Evolutionary conservation across 92 coral and sea anemone species (phyloP), one percentile per base, ranked within the genome.

Genomic region (Paragorgia papillata): DNA sequence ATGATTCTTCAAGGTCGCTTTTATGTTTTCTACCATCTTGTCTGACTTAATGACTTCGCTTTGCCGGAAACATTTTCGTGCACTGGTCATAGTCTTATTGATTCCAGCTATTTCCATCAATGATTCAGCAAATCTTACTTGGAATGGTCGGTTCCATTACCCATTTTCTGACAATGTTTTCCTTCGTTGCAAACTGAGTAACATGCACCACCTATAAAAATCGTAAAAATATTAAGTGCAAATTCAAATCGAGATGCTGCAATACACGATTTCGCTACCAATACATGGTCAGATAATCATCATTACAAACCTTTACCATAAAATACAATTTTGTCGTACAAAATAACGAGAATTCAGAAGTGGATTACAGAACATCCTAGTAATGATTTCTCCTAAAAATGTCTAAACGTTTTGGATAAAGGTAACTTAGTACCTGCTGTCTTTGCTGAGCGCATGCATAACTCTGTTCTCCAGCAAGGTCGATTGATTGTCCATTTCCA

Each of bases 391-490:
- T n/a, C n/a, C n/a, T n/a, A n/a, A n/a, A n/a, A n/a, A n/a, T n/a
- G n/a, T n/a, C n/a, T n/a, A n/a, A n/a, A n/a, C n/a, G n/a, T n/a
- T n/a, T n/a, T n/a, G n/a, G n/a, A n/a, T n/a, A n/a, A n/a, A n/a
- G n/a, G n/a, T n/a, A n/a, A n/a, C n/a, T n/a, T n/a, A n/a, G 58
- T 69, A 69, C 75, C 75, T 27, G 75, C 60, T 12, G 75, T 40
- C 26, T 69, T 69, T 48, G 75, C 57, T 2, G 29, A 7, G 1
- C 41, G 1, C 75, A 69, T 50, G n/a, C n/a, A 35, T 69, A 69
- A 32, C 39, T 7, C 55, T 69, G 59, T 28, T 69, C 75, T 17
- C 43, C 13, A 3, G 75, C 75, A 19, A 69, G 55, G 19, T 69
- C 75, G 22, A 50, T 32, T 46, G 59, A 7, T 26, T 69, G 75